Percentiles rank a stretch among this genome's conserved stretches.
Evolutionary conservation across 2,113 vertebrate genomes (phyloP).

Genomic region (Procavia capensis): DNA sequence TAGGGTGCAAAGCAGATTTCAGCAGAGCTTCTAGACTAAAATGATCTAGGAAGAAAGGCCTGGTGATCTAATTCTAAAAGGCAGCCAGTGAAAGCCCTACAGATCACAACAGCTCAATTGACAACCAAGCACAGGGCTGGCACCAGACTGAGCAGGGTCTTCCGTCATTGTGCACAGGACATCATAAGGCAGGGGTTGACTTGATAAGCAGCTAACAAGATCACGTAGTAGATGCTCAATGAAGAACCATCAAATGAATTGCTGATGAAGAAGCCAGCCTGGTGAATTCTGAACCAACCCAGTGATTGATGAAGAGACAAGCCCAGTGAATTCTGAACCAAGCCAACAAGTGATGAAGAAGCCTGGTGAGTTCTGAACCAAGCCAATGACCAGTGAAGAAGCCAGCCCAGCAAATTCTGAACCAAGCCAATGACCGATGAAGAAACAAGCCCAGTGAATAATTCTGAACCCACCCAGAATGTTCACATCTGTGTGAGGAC

Average conservation of each 20-base stretch:
- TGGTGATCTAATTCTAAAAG: background rate
- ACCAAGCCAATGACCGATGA: fast-evolving
- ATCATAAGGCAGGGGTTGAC: background rate
- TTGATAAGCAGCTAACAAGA: background rate
- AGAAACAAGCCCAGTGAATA: fast-evolving
- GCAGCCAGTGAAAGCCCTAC: background rate
- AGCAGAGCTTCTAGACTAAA: background rate
- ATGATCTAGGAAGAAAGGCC: background rate
- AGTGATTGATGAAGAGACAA: background rate
- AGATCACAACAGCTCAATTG: background rate
- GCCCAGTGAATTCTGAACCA: fast-evolving
- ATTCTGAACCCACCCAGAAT: fast-evolving
- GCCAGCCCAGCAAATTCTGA: fast-evolving
- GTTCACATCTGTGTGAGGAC: fast-evolving
- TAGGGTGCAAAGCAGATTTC: background rate
- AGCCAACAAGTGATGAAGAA: background rate
- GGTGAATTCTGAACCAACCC: fast-evolving
- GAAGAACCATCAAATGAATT: fast-evolving
- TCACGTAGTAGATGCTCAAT: background rate
- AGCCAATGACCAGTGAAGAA: background rate
- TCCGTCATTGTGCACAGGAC: background rate
- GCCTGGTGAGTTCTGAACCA: fast-evolving
- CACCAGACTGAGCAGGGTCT: background rate
- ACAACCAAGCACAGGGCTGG: background rate
- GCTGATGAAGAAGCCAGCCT: background rate